Evolutionary conservation across 2,888 invertebrate species (phyloP).

Genomic region (Steinernema scapterisci): DNA sequence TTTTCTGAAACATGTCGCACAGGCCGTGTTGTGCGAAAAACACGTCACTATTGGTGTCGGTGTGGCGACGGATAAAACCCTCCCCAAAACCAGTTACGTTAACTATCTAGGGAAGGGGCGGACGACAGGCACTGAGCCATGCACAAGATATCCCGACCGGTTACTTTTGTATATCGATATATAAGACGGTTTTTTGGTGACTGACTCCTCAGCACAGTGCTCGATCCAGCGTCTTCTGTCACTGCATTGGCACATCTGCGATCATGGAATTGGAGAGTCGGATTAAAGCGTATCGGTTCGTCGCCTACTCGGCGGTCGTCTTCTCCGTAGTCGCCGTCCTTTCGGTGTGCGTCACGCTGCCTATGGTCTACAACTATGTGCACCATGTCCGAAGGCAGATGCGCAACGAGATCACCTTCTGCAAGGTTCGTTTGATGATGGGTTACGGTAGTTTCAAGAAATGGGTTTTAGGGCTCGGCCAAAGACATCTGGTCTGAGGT

Average conservation of each 20-base stretch:
- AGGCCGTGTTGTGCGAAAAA: background rate
- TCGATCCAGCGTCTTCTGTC: conserved; percentile 21
- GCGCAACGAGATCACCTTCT: conserved; percentile 49
- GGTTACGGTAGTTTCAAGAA: background rate
- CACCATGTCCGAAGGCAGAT: conserved; percentile 46
- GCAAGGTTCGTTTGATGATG: conserved; percentile 37
- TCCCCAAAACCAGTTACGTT: conserved; percentile 23
- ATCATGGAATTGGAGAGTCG: conserved; percentile 15
- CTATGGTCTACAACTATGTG: conserved; percentile 51
- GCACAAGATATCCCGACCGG: conserved; percentile 27
- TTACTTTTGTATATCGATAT: conserved; percentile 27
- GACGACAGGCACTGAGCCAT: background rate
- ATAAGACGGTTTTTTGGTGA: background rate
- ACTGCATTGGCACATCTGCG: conserved; percentile 10
- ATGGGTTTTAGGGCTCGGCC: conserved; percentile 45
- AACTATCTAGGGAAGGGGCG: conserved; percentile 15
- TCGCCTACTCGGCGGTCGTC: conserved; percentile 19
- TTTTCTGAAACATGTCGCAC: conserved; percentile 20
- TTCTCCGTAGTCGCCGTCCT: conserved; percentile 21
- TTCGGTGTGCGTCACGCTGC: conserved; percentile 46
- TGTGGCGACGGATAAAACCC: conserved; percentile 30
- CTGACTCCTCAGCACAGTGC: background rate
- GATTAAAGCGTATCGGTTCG: conserved; percentile 24
- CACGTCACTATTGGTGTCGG: conserved; percentile 20
- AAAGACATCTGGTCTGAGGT: conserved; percentile 58